These are phyloP conservation scores for Phortica variegata DNA, from an alignment of 1,140 invertebrate genomes.

Conservation along the genomic window DNA sequence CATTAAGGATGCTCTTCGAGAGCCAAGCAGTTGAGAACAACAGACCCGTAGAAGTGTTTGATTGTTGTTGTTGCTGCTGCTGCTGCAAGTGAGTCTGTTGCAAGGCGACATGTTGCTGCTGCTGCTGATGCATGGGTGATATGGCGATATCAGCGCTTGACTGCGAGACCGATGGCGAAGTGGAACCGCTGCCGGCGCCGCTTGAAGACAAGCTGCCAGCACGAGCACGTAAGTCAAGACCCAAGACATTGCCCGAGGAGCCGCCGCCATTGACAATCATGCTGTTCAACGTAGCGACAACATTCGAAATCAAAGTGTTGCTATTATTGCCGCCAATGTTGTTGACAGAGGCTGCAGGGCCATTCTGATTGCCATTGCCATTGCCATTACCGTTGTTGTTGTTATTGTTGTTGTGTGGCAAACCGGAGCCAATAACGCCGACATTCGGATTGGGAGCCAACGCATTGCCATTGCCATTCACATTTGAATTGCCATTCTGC, in stretches of 20 bases:
- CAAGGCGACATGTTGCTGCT: slow-evolving; percentile 18
- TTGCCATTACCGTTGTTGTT: slow-evolving; percentile 19
- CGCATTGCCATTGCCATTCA: neutral
- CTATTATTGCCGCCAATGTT: slow-evolving; percentile 11
- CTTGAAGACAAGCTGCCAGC: slow-evolving; percentile 47
- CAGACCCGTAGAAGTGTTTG: slow-evolving; percentile 13
- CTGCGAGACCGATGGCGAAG: slow-evolving; percentile 67
- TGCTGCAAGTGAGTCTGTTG: slow-evolving; percentile 31
- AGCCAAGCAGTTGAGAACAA: slow-evolving; percentile 33
- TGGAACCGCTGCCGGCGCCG: slow-evolving; percentile 66
- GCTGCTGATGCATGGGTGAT: slow-evolving; percentile 65
- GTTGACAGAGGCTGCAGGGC: too few relatives aligned
- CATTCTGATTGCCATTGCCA: neutral
- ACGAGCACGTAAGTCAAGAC: slow-evolving; percentile 58
- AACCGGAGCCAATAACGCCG: slow-evolving; percentile 47
- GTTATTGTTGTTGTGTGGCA: slow-evolving; percentile 41
- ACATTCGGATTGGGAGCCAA: slow-evolving; percentile 45
- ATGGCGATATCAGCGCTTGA: slow-evolving; percentile 72
- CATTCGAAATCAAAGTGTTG: slow-evolving; percentile 15
- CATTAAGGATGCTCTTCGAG: slow-evolving; percentile 27
- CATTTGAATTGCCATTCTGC: neutral
- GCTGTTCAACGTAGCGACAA: slow-evolving; percentile 34
- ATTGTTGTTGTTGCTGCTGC: slow-evolving; percentile 12
- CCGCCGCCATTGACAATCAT: slow-evolving; percentile 24
- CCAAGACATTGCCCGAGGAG: slow-evolving; percentile 37